Percentiles rank a stretch among this genome's conserved stretches.
Evolutionary conservation across 2,888 invertebrate species (phyloP).

Genomic region (Apodemia mormo): DNA sequence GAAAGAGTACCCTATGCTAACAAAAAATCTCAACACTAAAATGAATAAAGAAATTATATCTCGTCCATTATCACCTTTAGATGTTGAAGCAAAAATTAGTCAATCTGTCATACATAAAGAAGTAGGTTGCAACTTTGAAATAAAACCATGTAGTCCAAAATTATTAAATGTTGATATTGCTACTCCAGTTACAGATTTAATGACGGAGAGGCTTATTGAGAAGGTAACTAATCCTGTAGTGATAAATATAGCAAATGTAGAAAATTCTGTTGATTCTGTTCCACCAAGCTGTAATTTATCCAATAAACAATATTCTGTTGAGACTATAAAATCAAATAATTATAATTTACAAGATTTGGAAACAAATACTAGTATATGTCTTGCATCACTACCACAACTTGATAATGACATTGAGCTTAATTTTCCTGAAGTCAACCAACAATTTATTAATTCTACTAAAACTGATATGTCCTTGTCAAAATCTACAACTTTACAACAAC

Average conservation of each 20-base stretch:
- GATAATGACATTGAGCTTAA: slow-evolving; percentile 75
- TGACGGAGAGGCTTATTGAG: slow-evolving; percentile 67
- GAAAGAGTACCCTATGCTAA: slow-evolving; percentile 31
- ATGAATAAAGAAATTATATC: slow-evolving; percentile 36
- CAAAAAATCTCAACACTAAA: slow-evolving; percentile 28
- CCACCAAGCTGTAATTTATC: slow-evolving; percentile 67
- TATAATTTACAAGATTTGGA: slow-evolving; percentile 70
- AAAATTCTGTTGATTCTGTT: slow-evolving; percentile 31
- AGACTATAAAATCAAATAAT: slow-evolving; percentile 53
- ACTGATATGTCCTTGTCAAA: neutral
- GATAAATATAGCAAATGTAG: slow-evolving; percentile 44
- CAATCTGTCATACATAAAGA: slow-evolving; percentile 80
- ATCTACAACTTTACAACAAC: slow-evolving; percentile 40
- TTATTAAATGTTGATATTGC: slow-evolving; percentile 73
- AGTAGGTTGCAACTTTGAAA: slow-evolving; percentile 79
- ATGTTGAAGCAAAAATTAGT: slow-evolving; percentile 79
- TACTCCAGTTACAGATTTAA: slow-evolving; percentile 61
- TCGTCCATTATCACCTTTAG: slow-evolving; percentile 71
- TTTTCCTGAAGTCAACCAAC: slow-evolving; percentile 77
- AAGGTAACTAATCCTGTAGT: slow-evolving; percentile 67
- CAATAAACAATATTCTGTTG: slow-evolving; percentile 53
- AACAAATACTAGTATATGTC: slow-evolving; percentile 68
- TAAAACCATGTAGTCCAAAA: slow-evolving; percentile 77
- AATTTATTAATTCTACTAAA: slow-evolving; percentile 52
- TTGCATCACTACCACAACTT: slow-evolving; percentile 69